These are phyloP conservation scores for Eospalax fontanierii DNA, from an alignment of 2,797 vertebrate genomes.

Conservation along the genomic window DNA sequence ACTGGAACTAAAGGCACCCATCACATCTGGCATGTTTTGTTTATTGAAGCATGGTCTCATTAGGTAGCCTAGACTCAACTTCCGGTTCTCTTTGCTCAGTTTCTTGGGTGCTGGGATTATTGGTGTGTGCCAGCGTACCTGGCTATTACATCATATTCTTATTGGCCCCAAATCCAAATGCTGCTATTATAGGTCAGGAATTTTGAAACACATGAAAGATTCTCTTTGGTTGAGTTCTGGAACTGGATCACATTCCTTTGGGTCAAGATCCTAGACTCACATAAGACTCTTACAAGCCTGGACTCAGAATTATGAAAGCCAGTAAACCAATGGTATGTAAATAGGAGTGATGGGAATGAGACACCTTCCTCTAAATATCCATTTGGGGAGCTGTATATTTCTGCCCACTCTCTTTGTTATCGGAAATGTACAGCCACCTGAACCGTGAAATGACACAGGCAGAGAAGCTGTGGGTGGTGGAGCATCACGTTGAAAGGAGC, in stretches of 20 bases:
- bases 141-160: neutral
- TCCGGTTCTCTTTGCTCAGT: neutral
- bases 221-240: neutral
- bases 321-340: neutral
- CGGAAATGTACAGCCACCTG: neutral
- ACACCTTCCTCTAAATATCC: neutral
- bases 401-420: neutral
- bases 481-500: neutral
- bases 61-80: neutral
- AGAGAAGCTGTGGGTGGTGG: neutral
- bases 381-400: neutral
- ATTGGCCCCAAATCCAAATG: neutral
- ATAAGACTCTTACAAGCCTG: neutral
- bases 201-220: neutral
- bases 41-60: neutral
- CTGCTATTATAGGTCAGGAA: neutral
- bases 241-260: constrained; percentile 28
- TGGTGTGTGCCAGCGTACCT: neutral
- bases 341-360: neutral
- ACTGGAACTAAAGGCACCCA: too few relatives aligned
- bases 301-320: neutral
- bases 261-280: neutral
- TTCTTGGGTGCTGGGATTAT: neutral
- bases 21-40: too few relatives aligned
- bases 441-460: neutral